Conservation (phyloP, 2,888 invertebrate genomes). For the Rhingia rostrata region DNA sequence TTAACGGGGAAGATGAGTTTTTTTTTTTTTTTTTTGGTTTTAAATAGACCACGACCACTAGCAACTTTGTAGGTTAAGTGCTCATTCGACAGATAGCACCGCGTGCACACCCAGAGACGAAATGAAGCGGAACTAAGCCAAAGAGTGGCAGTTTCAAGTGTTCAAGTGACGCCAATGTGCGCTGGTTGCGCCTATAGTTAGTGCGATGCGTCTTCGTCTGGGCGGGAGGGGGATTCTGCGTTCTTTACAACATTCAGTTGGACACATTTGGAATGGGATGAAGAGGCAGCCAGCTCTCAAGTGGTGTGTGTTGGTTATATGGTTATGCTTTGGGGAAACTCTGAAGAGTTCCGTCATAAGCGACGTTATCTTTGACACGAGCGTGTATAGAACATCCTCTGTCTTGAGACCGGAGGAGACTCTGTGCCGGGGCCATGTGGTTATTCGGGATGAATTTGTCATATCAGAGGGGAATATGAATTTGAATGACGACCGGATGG, state of each 20-base stretch:
- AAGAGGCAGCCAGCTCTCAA: conserved; percentile 45
- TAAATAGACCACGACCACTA: conserved; percentile 42
- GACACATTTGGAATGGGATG: conserved; percentile 67
- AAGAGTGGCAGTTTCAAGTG: conserved; percentile 75
- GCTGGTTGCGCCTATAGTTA: not conserved
- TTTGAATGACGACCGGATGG: conserved; percentile 60
- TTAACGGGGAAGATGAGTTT: too few relatives aligned
- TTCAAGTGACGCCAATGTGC: conserved; percentile 68
- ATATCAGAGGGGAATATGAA: conserved; percentile 42
- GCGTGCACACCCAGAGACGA: conserved; percentile 8
- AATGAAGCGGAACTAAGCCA: conserved; percentile 67
- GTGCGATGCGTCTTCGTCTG: conserved; percentile 75
- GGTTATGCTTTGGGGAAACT: conserved; percentile 33
- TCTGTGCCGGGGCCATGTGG: conserved; percentile 56
- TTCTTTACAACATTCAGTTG: conserved; percentile 45
- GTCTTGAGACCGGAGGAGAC: not conserved
- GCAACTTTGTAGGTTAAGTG: conserved; percentile 70
- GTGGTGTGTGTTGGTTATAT: conserved; percentile 22
- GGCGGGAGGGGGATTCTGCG: conserved; percentile 37
- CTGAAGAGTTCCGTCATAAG: conserved; percentile 71
- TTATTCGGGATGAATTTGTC: conserved; percentile 53
- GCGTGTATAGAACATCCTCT: conserved; percentile 30
- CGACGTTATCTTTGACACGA: conserved; percentile 72
- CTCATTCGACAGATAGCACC: conserved; percentile 28
- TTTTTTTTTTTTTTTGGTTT: not conserved